Evolutionary conservation across 2,888 invertebrate genomes (phyloP), one percentile per base, ranked within the genome.

Genomic region (Gymnoscelis rufifasciata): DNA sequence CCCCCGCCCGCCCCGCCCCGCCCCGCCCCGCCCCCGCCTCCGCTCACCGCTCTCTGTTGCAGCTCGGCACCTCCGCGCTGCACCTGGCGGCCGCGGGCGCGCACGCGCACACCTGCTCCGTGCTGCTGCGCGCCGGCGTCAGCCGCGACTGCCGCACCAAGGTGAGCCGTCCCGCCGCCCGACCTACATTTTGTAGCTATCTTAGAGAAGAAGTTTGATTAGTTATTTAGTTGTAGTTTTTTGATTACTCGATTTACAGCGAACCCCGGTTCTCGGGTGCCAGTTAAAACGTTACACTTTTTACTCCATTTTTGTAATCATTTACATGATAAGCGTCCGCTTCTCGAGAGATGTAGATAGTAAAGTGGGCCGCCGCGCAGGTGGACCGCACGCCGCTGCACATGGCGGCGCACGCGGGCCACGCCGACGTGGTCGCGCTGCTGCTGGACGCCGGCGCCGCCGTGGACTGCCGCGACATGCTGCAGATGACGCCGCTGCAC

Each of bases 121-220:
- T 95, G 60, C 88, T 97, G 51, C 86, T 97, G 47, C 89, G 94
- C 53, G 95, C 96, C 11, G 97, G 97, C 43, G 95, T 96, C 57
- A 94, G 94, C 42, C 91, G 94, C 59, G 97, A 97, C 88, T 93
- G 95, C 1, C 90, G 95, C 66, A 97, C 96, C 19, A 98, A 98
- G 89, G 49, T 42, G 27, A 40, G 30, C 1, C 15, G 1, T 3
- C 7, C 2, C 19, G 2, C 27, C 24, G 13, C 8, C 27, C 6
- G 15, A n/a, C 7, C 4, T 11, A 11, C n/a, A n/a, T n/a, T n/a
- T n/a, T n/a, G n/a, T n/a, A n/a, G n/a, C n/a, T n/a, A n/a, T n/a
- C n/a, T n/a, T n/a, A n/a, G n/a, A n/a, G n/a, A n/a, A n/a, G n/a
- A n/a, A n/a, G n/a, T n/a, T n/a, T n/a, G n/a, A n/a, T n/a, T n/a